These are phyloP conservation scores for Dexiosoma caninum DNA, from an alignment of 2,888 invertebrate genomes.

Conservation along the genomic window DNA sequence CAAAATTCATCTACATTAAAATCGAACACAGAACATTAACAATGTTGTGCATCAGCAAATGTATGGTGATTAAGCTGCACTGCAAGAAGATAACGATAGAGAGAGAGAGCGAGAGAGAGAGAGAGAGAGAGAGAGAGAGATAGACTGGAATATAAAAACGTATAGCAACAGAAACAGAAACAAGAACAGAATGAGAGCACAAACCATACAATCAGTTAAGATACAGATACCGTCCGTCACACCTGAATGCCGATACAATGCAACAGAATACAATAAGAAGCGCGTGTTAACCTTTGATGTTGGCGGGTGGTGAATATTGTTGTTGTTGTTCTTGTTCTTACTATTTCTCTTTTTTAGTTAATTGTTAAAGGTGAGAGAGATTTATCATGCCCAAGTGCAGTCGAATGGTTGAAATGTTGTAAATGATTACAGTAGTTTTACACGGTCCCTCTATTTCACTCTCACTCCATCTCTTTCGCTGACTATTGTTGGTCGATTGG, in stretches of 20 bases:
- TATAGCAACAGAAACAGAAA: too few species aligned
- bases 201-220: conserved; percentile 55
- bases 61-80: conserved; percentile 10
- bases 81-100: background rate
- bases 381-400: conserved; percentile 40
- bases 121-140: too few species aligned
- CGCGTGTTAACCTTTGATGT: conserved; percentile 64
- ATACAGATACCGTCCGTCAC: conserved; percentile 6
- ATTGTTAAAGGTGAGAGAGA: conserved; percentile 53
- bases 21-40: conserved; percentile 13
- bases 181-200: too few species aligned
- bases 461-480: too few species aligned
- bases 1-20: conserved; percentile 44
- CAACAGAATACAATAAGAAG: conserved; percentile 35
- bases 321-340: background rate
- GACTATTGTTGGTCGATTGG: conserved; percentile 47
- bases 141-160: too few species aligned
- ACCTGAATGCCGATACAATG: background rate
- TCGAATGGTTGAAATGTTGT: background rate
- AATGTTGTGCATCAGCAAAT: conserved; percentile 1
- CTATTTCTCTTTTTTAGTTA: background rate
- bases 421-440: conserved; percentile 56
- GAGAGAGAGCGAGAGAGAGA: too few species aligned
- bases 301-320: conserved; percentile 58
- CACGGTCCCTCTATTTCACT: too few species aligned